Evolutionary conservation across 2,113 vertebrate genomes (phyloP), one percentile per base, ranked within the genome.

Genomic region (Turdus rufiventris): DNA sequence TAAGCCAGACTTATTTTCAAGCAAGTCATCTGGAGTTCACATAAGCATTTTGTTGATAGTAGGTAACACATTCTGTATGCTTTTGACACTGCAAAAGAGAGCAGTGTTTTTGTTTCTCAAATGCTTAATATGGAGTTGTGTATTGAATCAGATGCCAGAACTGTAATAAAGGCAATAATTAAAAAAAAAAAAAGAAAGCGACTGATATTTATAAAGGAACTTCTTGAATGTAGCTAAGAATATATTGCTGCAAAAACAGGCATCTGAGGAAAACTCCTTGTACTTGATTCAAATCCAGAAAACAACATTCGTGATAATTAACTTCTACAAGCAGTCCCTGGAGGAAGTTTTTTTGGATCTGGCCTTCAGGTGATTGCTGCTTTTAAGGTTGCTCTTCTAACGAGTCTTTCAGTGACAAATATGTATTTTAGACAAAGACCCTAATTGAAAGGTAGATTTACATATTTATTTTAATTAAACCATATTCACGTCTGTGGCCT

Each of bases 241-340:
- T 61, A 58, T 9, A 56, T 6, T 8, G 6, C 61, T 85, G 33
- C 23, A 67, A 85, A 57, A 28, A n/a, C 7, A 63, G 8, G 7
- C 14, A 72, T 48, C 21, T 1, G 1, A 67, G 33, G 14, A 60
- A 47, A 38, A 18, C 4, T 58, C 29, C 60, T 83, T 36, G 29
- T 58, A 38, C 6, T 90, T 67, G 15, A 33, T 63, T 76, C 31
- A 88, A 86, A 70, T 62, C 8, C 14, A 54, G 80, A 24, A 77
- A 91, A 74, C 2, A 62, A 10, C 8, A 58, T 10, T 51, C 9
- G 9, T 65, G 12, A 54, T 62, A n/a, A 51, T 51, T 18, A 47
- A 65, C 10, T 43, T 67, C 14, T 24, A 10, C 7, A 38, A 57
- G 36, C 0, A 0, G 29, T 65, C 6, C 19, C 19, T 9, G 8